Conservation (phyloP, 2,888 invertebrate genomes). For the Dynastes hyllus region DNA sequence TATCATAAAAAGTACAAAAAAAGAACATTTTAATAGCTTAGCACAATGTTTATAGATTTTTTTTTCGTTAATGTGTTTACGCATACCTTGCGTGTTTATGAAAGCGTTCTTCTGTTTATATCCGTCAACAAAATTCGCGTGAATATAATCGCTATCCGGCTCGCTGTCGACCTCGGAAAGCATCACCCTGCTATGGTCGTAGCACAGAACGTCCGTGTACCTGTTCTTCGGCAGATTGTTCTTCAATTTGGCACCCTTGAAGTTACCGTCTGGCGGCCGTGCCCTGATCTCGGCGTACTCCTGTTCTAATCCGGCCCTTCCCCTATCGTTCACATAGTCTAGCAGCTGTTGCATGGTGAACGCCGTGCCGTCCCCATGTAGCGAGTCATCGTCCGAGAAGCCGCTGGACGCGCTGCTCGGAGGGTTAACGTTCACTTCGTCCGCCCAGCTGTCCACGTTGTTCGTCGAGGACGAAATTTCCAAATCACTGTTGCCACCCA, state of each 20-base stretch:
- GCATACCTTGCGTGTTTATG: slow-evolving; percentile 95
- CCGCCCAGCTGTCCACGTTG: slow-evolving; percentile 71
- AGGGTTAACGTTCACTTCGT: slow-evolving; percentile 76
- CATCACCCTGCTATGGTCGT: slow-evolving; percentile 94
- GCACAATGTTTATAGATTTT: background rate
- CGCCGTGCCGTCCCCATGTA: slow-evolving; percentile 80
- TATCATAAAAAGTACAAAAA: too few species aligned
- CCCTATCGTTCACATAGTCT: slow-evolving; percentile 82
- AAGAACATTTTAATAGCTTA: background rate
- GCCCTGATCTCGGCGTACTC: slow-evolving; percentile 92
- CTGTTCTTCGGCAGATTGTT: slow-evolving; percentile 88
- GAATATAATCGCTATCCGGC: slow-evolving; percentile 92
- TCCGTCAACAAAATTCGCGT: slow-evolving; percentile 98
- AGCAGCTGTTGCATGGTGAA: slow-evolving; percentile 84
- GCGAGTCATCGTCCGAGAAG: slow-evolving; percentile 93
- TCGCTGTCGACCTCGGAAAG: slow-evolving; percentile 82
- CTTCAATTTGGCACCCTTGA: slow-evolving; percentile 87
- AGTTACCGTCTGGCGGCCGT: slow-evolving; percentile 89
- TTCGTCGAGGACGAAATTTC: slow-evolving; percentile 70
- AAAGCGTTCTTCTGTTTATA: slow-evolving; percentile 98
- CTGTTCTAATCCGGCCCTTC: slow-evolving; percentile 86
- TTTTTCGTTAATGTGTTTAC: slow-evolving; percentile 4
- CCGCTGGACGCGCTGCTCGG: slow-evolving; percentile 86
- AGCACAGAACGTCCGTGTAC: slow-evolving; percentile 97
- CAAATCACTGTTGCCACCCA: slow-evolving; percentile 69